Conservation (phyloP, 2,113 vertebrate genomes). For the Ophiodon elongatus region DNA sequence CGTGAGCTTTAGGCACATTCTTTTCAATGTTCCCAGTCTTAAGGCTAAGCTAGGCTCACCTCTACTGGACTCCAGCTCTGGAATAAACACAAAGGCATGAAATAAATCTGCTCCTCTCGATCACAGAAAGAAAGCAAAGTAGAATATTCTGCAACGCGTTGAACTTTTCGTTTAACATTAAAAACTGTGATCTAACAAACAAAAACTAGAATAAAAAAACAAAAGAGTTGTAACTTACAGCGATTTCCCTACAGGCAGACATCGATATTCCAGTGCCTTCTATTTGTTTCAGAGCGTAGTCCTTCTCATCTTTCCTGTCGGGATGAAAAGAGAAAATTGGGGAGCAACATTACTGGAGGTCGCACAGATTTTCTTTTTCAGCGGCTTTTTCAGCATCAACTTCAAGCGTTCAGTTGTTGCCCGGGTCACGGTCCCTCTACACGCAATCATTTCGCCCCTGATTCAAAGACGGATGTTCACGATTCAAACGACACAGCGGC, state of each 20-base stretch:
- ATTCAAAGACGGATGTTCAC: slow-evolving; percentile 26
- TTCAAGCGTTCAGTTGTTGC: not conserved
- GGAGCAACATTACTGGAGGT: slow-evolving; percentile 33
- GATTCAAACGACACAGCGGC: slow-evolving; percentile 10
- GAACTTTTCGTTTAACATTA: not conserved
- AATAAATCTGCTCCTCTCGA: not conserved
- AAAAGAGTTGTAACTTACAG: slow-evolving; percentile 88
- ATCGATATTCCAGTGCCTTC: slow-evolving; percentile 99
- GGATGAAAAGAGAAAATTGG: slow-evolving; percentile 51
- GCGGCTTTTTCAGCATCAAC: not conserved
- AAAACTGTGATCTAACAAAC: not conserved
- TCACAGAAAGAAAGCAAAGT: not conserved
- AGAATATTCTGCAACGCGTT: not conserved
- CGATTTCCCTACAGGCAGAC: slow-evolving; percentile 99
- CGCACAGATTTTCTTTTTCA: not conserved
- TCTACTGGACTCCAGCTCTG: too few species aligned
- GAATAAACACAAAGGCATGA: not conserved
- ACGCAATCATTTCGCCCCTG: not conserved
- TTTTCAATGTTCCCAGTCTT: not conserved
- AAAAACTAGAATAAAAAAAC: slow-evolving; percentile 1
- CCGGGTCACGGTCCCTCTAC: slow-evolving; percentile 10
- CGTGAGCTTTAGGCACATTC: not conserved
- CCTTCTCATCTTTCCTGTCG: slow-evolving; percentile 97
- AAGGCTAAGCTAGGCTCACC: not conserved
- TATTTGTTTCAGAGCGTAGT: slow-evolving; percentile 99